Conservation (phyloP, 2,113 vertebrate genomes). For the Prietella phreatophila region DNA sequence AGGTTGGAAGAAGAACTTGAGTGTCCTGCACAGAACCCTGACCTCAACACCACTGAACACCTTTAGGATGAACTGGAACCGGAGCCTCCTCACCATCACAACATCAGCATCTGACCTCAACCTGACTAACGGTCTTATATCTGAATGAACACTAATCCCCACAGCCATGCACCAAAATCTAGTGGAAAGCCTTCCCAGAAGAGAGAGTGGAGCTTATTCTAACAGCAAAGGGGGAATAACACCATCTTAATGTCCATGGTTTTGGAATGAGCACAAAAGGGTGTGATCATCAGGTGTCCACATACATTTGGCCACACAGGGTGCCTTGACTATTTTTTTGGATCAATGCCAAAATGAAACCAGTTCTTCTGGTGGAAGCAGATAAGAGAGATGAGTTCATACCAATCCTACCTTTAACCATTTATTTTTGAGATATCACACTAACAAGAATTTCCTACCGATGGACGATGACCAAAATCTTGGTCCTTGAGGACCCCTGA, state of each 20-base stretch:
- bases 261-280: neutral
- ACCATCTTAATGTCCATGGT: neutral
- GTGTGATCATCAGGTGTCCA: neutral
- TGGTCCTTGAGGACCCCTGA: no score
- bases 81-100: no score
- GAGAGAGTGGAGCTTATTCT: neutral
- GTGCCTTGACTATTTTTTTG: neutral
- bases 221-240: neutral
- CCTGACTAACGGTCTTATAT: no score
- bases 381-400: neutral
- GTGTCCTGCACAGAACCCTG: no score
- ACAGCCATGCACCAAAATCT: neutral
- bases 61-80: no score
- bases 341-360: neutral
- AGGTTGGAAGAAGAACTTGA: no score
- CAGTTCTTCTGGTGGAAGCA: neutral
- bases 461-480: no score
- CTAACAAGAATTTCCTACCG: neutral
- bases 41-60: no score
- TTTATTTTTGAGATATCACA: neutral
- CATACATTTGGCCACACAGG: neutral
- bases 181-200: neutral
- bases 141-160: neutral
- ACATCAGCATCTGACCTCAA: no score
- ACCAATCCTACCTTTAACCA: neutral